These are phyloP conservation scores for Macaria notata DNA, from an alignment of 2,888 invertebrate species.

Conservation along the genomic window DNA sequence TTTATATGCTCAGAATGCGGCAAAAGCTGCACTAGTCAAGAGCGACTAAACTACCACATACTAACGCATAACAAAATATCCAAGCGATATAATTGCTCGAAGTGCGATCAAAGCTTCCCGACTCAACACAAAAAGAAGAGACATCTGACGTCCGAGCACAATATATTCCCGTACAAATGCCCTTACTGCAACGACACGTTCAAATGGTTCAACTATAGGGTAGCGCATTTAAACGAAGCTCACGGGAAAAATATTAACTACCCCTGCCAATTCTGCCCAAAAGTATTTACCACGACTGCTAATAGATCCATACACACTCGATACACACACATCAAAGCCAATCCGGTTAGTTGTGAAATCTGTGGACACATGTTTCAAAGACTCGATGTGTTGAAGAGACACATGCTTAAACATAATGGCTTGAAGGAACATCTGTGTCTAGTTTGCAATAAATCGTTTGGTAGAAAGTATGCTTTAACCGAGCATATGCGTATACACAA, in stretches of 20 bases:
- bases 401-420: slow-evolving; percentile 52
- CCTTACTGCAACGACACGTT: slow-evolving; percentile 23
- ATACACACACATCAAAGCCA: neutral
- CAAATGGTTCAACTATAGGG: slow-evolving; percentile 12
- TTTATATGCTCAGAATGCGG: slow-evolving; percentile 67
- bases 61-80: neutral
- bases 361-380: neutral
- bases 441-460: slow-evolving; percentile 48
- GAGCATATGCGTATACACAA: slow-evolving; percentile 40
- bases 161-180: slow-evolving; percentile 37
- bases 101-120: slow-evolving; percentile 54
- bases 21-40: slow-evolving; percentile 34
- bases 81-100: neutral
- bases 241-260: slow-evolving; percentile 21
- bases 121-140: slow-evolving; percentile 44
- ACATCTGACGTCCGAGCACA: slow-evolving; percentile 53
- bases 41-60: neutral
- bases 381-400: slow-evolving; percentile 5
- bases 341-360: neutral
- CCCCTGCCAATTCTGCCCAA: slow-evolving; percentile 19
- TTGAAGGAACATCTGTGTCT: slow-evolving; percentile 53
- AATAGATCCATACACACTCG: neutral
- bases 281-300: slow-evolving; percentile 10
- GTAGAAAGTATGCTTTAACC: slow-evolving; percentile 32
- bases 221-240: slow-evolving; percentile 17